Conservation (phyloP, 2,113 vertebrate genomes). For the Nestor notabilis region DNA sequence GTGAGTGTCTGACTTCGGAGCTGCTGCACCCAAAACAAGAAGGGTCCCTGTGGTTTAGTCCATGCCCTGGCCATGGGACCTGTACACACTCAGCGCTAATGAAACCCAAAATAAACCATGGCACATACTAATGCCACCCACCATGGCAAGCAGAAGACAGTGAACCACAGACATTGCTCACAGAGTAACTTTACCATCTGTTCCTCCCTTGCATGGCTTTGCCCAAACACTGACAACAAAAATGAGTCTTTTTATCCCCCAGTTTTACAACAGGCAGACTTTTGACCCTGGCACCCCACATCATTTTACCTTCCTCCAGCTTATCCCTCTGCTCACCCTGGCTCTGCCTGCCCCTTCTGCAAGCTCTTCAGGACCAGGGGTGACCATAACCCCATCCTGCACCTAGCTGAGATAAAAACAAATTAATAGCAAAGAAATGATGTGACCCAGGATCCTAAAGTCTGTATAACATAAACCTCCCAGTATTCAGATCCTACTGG, state of each 20-base stretch:
- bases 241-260: not conserved
- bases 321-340: not conserved
- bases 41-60: accelerated
- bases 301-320: not conserved
- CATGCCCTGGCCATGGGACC: not conserved
- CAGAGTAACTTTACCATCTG: not conserved
- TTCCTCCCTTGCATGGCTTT: not conserved
- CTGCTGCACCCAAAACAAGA: not conserved
- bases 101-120: not conserved
- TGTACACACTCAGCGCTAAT: not conserved
- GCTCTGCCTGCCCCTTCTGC: not conserved
- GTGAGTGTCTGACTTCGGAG: accelerated
- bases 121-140: accelerated
- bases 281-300: not conserved
- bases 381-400: not conserved
- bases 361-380: not conserved
- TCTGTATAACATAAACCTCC: not conserved
- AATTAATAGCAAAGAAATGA: not conserved
- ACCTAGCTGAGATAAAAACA: not conserved
- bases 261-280: not conserved
- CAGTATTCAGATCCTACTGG: not conserved
- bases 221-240: not conserved
- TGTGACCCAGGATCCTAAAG: not conserved
- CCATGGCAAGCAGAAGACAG: not conserved
- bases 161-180: not conserved